Evolutionary conservation across 2,113 vertebrate species (phyloP).

Genomic region (Ia io): DNA sequence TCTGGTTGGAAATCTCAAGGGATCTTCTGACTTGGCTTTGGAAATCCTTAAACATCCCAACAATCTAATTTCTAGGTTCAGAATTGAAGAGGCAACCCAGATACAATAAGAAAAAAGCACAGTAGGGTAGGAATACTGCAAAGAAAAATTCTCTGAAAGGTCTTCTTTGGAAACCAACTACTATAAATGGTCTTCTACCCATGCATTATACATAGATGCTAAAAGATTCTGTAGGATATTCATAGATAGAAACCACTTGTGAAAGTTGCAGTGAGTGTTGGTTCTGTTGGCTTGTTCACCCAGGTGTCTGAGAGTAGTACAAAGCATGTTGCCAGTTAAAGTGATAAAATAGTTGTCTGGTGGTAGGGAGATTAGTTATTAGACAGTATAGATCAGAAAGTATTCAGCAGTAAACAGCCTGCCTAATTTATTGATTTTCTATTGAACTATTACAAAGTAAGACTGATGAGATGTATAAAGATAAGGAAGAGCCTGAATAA

Average conservation of each 20-base stretch:
- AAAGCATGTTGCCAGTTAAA: not conserved
- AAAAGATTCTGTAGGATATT: not conserved
- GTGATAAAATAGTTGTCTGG: not conserved
- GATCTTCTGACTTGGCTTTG: not conserved
- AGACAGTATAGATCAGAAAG: not conserved
- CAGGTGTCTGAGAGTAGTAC: not conserved
- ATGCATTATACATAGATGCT: not conserved
- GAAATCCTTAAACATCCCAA: not conserved
- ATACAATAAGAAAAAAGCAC: not conserved
- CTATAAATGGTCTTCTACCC: not conserved
- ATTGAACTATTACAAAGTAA: not conserved
- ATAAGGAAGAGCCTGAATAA: not conserved
- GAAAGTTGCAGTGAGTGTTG: not conserved
- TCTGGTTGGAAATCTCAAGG: not conserved
- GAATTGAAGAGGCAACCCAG: not conserved
- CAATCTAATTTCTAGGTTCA: not conserved
- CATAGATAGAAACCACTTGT: not conserved
- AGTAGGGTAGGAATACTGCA: not conserved
- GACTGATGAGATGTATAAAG: not conserved
- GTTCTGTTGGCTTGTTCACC: not conserved
- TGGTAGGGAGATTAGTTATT: not conserved
- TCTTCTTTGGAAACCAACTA: not conserved
- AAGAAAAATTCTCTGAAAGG: not conserved
- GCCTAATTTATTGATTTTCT: not conserved
- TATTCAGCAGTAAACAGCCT: not conserved